Evolutionary conservation across 2,113 vertebrate genomes (phyloP).

Genomic region (Casuarius casuarius): DNA sequence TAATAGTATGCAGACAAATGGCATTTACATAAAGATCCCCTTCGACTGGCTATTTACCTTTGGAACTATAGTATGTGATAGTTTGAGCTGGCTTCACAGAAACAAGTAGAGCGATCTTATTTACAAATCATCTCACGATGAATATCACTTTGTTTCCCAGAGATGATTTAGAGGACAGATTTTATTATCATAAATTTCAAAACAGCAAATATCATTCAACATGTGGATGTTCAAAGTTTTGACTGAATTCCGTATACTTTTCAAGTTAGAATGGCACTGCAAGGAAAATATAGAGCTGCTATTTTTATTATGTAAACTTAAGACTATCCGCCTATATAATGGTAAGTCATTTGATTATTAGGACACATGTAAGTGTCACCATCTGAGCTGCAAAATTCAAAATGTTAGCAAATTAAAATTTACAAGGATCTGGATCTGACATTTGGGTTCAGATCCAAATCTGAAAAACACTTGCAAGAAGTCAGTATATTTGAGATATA

Average conservation of each 20-base stretch:
- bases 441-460: background rate
- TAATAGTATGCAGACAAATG: conserved; percentile 44
- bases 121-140: background rate
- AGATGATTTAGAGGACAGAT: background rate
- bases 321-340: background rate
- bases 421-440: background rate
- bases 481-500: accelerated
- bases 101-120: background rate
- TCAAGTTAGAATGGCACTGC: background rate
- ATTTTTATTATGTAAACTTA: background rate
- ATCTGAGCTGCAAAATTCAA: background rate
- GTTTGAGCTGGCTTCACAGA: background rate
- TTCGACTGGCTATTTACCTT: conserved; percentile 47
- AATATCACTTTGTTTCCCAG: background rate
- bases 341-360: background rate
- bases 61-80: background rate
- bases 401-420: background rate
- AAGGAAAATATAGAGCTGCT: background rate
- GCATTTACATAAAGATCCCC: conserved; percentile 37
- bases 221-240: background rate
- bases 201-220: background rate
- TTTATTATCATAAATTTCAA: conserved; percentile 12
- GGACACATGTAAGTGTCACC: background rate
- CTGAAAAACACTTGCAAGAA: background rate
- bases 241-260: background rate